Conservation (phyloP, 2,888 invertebrate species). For the Aplocera efformata region DNA sequence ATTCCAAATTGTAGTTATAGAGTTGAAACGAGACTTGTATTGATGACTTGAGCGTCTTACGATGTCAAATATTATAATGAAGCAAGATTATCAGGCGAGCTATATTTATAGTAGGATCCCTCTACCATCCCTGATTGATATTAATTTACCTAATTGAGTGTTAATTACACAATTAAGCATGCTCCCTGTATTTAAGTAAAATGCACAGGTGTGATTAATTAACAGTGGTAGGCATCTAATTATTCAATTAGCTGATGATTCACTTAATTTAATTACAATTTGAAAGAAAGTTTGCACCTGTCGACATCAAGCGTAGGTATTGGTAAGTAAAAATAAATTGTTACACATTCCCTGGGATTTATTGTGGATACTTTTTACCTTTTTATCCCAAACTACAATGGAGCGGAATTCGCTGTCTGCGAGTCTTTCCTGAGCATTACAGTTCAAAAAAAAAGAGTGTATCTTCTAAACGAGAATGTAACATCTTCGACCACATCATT, state of each 20-base stretch:
- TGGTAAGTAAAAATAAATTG: not conserved
- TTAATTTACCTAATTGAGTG: slow-evolving; percentile 18
- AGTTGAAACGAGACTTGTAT: too few relatives aligned
- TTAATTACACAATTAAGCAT: slow-evolving; percentile 16
- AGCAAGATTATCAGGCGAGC: slow-evolving; percentile 5
- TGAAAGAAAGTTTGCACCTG: not conserved
- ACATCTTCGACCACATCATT: too few relatives aligned
- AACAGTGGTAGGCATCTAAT: slow-evolving; percentile 14
- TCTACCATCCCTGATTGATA: slow-evolving; percentile 14
- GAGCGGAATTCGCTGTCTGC: too few relatives aligned
- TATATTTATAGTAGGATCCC: slow-evolving; percentile 6
- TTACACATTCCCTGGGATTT: too few relatives aligned
- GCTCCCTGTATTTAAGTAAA: slow-evolving; percentile 11
- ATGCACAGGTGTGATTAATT: slow-evolving; percentile 16
- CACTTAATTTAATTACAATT: not conserved
- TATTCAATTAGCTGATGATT: slow-evolving; percentile 11
- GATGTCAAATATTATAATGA: slow-evolving; percentile 7
- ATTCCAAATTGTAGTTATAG: too few relatives aligned
- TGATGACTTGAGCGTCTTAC: not conserved
- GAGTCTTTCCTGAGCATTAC: too few relatives aligned
- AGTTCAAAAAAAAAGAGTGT: too few relatives aligned
- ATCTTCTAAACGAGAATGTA: too few relatives aligned
- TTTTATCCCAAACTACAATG: too few relatives aligned
- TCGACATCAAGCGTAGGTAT: not conserved
- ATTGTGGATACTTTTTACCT: too few relatives aligned